These are phyloP conservation scores for Dunckerocampus dactyliophorus DNA, from an alignment of 2,113 vertebrate species.

Conservation along the genomic window DNA sequence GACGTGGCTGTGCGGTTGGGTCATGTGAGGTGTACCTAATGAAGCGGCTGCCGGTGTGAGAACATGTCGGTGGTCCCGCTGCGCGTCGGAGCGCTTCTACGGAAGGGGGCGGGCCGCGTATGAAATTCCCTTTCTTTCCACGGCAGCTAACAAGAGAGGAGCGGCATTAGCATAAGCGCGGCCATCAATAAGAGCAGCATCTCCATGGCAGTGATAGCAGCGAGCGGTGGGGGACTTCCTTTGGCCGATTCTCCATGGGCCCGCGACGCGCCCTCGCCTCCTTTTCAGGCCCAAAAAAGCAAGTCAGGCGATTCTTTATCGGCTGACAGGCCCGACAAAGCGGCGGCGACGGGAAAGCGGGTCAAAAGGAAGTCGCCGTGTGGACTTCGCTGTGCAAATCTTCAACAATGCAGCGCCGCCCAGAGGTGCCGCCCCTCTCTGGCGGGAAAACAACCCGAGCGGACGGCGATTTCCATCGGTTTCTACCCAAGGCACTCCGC, in stretches of 20 bases:
- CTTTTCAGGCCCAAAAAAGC: conserved; percentile 97
- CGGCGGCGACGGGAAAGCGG: conserved; percentile 88
- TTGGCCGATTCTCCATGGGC: conserved; percentile 94
- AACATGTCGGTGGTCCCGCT: conserved; percentile 74
- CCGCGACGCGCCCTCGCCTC: conserved; percentile 90
- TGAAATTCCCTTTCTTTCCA: conserved; percentile 76
- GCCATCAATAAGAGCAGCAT: conserved; percentile 92
- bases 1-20: too few relatives aligned
- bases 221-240: conserved; percentile 91
- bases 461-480: too few relatives aligned
- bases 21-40: neutral
- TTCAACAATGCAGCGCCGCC: conserved; percentile 77
- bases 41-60: conserved; percentile 46
- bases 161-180: conserved; percentile 91
- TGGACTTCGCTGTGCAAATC: conserved; percentile 92
- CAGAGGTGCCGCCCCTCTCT: conserved; percentile 52
- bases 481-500: too few relatives aligned
- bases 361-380: conserved; percentile 96
- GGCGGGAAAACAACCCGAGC: too few relatives aligned
- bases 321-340: conserved; percentile 95
- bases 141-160: conserved; percentile 80
- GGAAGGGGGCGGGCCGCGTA: conserved; percentile 84
- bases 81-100: conserved; percentile 77
- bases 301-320: conserved; percentile 99
- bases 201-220: conserved; percentile 91